Base-by-base conservation (phyloP, 2,888 invertebrate species). In the Cantharis rustica region DNA sequence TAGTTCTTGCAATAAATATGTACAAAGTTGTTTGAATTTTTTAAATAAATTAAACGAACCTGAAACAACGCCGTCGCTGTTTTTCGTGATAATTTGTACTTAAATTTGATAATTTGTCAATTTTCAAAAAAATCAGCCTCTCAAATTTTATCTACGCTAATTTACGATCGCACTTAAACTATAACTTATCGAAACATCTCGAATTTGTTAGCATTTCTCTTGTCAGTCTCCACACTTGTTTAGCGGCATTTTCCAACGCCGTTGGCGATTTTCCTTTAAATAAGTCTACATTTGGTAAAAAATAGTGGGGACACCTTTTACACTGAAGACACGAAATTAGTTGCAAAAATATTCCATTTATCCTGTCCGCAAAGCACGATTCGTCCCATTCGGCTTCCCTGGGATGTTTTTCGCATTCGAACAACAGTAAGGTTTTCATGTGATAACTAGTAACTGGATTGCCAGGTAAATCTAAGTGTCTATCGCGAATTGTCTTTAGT, bases 331-430 rank as follows among this genome's bases (percentile, higher is more conserved):
- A 98, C n/a, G 97, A 97, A 84, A 98, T 98, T 84, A 98, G 89
- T 89, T 98, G 98, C 80, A 98, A 91, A 82, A 98, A 94, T 80
- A 98, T 96, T 1, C 98, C 98, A 88, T 96, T 96, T 84, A 97
- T 94, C 71, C 97, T 91, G 89, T 98, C 98, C 0, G 96, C 97
- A 78, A 98, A 92, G 80, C 95, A 95, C 1, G 93, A 91, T 87
- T 98, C 98, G 88, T 96, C 96, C 98, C 98, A 98, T 87, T 98
- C 97, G 81, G 94, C 91, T 87, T 98, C 97, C 73, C 95, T 90
- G 3, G 97, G 96, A 88, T 98, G 98, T 87, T 98, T 98, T 89
- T 98, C 98, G 88, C 98, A 98, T 88, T 98, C 98, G 90, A 97
- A 97, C 82, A 98, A 89, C 73, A 98, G 89, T 64, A 98, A 90